phyloP scores from a whole-genome alignment of 2,888 invertebrate genomes.

The Chromoteleia sp. region DNA sequence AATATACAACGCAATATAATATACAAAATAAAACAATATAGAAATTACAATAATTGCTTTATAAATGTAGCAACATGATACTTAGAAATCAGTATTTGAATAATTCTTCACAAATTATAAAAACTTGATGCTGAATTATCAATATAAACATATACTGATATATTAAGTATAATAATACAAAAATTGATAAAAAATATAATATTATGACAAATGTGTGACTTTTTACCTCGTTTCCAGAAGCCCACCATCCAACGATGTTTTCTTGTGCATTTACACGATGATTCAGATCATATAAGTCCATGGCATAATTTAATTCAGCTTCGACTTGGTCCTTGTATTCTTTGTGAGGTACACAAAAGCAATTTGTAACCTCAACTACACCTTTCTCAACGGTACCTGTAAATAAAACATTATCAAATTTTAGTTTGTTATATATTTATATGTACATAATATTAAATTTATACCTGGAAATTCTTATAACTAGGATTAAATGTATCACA shows the following conservation, averaged over 20 bases:
- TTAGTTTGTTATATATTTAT: neutral
- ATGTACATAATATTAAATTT: too few species aligned
- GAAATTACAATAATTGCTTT: too few species aligned
- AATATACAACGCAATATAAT: too few species aligned
- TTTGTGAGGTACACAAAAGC: constrained; percentile 99
- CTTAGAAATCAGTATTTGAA: too few species aligned
- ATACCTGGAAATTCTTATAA: too few species aligned
- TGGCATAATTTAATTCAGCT: constrained; percentile 97
- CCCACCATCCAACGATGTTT: constrained; percentile 99
- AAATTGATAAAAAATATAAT: constrained; percentile 10
- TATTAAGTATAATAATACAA: too few species aligned
- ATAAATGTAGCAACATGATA: too few species aligned
- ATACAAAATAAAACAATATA: too few species aligned
- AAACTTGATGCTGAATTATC: too few species aligned
- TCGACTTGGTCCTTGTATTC: constrained; percentile 99
- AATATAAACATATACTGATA: too few species aligned
- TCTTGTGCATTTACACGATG: constrained; percentile 96
- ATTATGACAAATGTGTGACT: neutral
- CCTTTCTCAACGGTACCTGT: constrained; percentile 95
- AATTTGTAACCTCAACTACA: constrained; percentile 98
- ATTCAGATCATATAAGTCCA: constrained; percentile 97
- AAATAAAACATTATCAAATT: neutral
- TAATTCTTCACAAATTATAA: too few species aligned
- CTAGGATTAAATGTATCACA: too few species aligned
- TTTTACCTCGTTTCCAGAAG: constrained; percentile 94